These are phyloP conservation scores for Eupithecia subfuscata DNA, from an alignment of 2,888 invertebrate species.

Conservation along the genomic window DNA sequence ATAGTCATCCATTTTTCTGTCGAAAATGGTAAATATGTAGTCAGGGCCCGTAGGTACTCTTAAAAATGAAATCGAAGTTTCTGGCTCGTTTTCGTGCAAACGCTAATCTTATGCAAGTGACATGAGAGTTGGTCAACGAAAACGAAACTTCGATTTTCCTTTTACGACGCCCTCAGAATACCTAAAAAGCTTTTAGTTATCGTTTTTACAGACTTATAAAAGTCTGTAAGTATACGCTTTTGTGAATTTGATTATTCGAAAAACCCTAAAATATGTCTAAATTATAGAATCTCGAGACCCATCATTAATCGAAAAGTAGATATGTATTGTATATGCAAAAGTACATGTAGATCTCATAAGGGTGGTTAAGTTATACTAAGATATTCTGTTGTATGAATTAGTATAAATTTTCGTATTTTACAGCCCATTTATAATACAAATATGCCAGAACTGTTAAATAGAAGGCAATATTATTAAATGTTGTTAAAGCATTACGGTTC, in stretches of 20 bases:
- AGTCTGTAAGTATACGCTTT: neutral
- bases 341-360: constrained; percentile 8
- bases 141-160: too few species aligned
- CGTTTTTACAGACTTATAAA: neutral
- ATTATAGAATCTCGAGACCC: neutral
- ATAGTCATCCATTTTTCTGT: neutral
- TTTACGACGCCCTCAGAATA: too few species aligned
- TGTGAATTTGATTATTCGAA: neutral
- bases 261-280: neutral
- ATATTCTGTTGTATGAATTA: constrained; percentile 2
- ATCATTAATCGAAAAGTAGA: neutral
- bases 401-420: neutral
- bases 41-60: too few species aligned
- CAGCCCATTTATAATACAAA: neutral
- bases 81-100: too few species aligned
- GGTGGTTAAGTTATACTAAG: neutral
- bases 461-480: neutral
- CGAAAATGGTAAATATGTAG: neutral
- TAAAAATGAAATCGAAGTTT: too few species aligned
- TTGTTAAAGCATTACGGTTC: neutral
- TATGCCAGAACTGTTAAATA: neutral
- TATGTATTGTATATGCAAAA: neutral
- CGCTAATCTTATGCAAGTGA: too few species aligned
- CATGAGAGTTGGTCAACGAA: too few species aligned
- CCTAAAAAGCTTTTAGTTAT: neutral